Evolutionary conservation across 2,797 vertebrate genomes (phyloP).

Genomic region (Acestrorhynchus altus): DNA sequence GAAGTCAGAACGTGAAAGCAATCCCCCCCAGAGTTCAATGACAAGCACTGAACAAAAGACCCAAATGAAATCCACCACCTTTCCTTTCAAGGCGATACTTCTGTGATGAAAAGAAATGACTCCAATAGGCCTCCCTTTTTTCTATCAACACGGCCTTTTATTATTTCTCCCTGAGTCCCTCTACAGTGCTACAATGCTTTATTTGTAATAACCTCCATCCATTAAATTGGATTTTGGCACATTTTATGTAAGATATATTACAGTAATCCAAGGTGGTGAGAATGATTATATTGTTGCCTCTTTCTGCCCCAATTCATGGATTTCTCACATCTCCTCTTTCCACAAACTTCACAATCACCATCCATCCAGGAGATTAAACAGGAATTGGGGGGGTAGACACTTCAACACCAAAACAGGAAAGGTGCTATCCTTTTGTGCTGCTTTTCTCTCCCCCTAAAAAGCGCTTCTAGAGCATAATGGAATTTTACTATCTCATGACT

Average conservation of each 20-base stretch:
- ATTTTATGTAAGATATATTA: constrained; percentile 51
- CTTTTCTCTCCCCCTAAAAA: constrained; percentile 1
- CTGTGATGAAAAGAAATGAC: constrained; percentile 58
- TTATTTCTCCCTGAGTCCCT: constrained; percentile 54
- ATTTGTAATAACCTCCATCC: constrained; percentile 60
- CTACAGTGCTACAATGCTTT: constrained; percentile 56
- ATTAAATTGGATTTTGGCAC: constrained; percentile 58
- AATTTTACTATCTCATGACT: constrained; percentile 25
- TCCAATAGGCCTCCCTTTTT: constrained; percentile 26
- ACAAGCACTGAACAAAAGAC: constrained; percentile 63
- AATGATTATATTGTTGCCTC: constrained; percentile 49
- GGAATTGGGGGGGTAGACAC: constrained; percentile 22
- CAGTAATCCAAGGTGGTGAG: constrained; percentile 50
- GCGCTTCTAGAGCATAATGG: constrained; percentile 5
- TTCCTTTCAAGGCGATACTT: constrained; percentile 56
- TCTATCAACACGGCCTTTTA: constrained; percentile 51
- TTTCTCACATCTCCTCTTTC: constrained; percentile 18
- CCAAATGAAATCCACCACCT: constrained; percentile 65
- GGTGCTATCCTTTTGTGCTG: not conserved
- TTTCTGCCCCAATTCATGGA: constrained; percentile 33
- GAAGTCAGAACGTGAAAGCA: constrained; percentile 47
- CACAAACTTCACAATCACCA: constrained; percentile 35
- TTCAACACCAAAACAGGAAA: not conserved
- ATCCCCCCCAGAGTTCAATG: constrained; percentile 61
- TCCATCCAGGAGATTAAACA: constrained; percentile 16